Base-by-base conservation (phyloP, 2,888 invertebrate genomes). In the Spicauda simplicius region DNA sequence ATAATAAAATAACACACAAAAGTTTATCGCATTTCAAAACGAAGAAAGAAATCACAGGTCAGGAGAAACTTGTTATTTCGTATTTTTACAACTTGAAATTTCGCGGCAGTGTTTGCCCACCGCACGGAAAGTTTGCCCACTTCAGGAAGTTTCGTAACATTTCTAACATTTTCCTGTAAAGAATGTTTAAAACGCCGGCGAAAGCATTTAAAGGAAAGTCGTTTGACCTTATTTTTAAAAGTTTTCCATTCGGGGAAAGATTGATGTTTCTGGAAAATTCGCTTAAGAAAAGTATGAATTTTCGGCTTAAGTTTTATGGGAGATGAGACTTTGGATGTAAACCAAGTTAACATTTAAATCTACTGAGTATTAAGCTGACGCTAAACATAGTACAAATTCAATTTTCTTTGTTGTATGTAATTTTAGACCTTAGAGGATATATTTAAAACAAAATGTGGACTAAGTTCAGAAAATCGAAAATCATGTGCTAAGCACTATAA, bases 171-270 rank as follows among this genome's bases (percentile, higher is more conserved):
- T 78, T 77, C 74, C 71, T 69, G 71, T 69, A 77, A 84, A 83
- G 84, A 86, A 85, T 88, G 81, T 84, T 83, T 78, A 84, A 85
- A 90, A 86, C 81, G 81, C 78, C 78, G 78, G 80, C 79, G 76
- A 77, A 81, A 83, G 77, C 80, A 83, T 86, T 87, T 83, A 78
- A 82, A 76, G 83, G 83, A 72, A 81, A 84, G 81, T 83, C 80
- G 79, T 81, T 83, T 88, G 87, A 88, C 90, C 90, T 83, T 82
- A 80, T 87, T 88, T 81, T 78, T 77, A 71, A 76, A 85, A 87
- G 87, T 77, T 88, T 89, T 82, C 80, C 76, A 77, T 78, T 82
- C 81, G 80, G 81, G 83, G 79, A 78, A 87, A 90, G 90, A 90
- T 90, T 89, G 86, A 90, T 90, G 88, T 84, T 88, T 80, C 75